Evolutionary conservation across 2,888 invertebrate species (phyloP).

Genomic region (Acronicta alni): DNA sequence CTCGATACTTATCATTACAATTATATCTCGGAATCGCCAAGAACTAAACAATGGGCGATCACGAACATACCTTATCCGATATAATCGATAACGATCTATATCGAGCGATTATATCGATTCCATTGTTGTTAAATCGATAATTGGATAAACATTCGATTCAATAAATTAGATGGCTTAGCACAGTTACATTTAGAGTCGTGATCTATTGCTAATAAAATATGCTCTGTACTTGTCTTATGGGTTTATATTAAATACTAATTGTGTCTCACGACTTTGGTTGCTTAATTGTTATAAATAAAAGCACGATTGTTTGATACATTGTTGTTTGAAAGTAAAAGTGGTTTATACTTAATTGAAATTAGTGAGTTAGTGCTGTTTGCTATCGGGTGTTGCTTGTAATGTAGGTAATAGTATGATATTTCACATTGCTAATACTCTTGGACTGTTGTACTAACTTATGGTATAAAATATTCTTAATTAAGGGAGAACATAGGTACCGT

Average conservation of each 20-base stretch:
- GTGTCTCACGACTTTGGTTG: constrained; percentile 38
- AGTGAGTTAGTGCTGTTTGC: constrained; percentile 9
- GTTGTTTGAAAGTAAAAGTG: constrained; percentile 36
- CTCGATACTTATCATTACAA: constrained; percentile 52
- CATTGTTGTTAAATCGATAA: constrained; percentile 61
- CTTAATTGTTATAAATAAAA: constrained; percentile 45
- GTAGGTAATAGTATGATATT: no score
- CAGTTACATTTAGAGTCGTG: constrained; percentile 51
- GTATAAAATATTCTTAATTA: no score
- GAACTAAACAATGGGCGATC: constrained; percentile 57
- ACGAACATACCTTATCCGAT: constrained; percentile 57
- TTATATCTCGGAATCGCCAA: constrained; percentile 50
- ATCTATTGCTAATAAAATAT: constrained; percentile 47
- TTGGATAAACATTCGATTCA: constrained; percentile 60
- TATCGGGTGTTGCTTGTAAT: neutral
- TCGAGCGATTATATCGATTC: constrained; percentile 59
- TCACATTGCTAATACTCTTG: no score
- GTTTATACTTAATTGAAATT: constrained; percentile 34
- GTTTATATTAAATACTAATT: constrained; percentile 36
- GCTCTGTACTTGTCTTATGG: constrained; percentile 25
- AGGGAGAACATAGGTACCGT: no score
- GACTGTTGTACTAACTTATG: no score
- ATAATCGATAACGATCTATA: constrained; percentile 55
- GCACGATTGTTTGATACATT: constrained; percentile 12
- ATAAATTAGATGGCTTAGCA: constrained; percentile 57